phyloP scores from a whole-genome alignment of 1,140 invertebrate species.

The Euura lappo region DNA sequence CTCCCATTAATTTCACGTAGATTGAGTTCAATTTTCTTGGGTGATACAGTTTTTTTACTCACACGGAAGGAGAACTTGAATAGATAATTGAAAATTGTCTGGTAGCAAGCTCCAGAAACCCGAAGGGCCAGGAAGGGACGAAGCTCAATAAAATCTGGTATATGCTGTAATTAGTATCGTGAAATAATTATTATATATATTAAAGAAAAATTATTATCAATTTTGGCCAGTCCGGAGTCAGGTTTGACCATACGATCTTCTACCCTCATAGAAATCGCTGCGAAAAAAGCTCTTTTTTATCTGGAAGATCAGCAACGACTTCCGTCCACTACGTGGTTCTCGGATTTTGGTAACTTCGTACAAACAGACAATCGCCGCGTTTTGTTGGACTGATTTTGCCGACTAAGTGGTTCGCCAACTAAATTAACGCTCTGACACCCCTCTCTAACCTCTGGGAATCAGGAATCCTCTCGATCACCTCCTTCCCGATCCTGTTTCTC shows the following conservation, averaged over 20 bases:
- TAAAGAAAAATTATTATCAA: no score
- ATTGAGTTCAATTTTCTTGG: not conserved
- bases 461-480: not conserved
- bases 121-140: no score
- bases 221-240: no score
- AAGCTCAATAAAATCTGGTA: no score
- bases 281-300: not conserved
- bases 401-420: not conserved
- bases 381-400: not conserved
- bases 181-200: no score
- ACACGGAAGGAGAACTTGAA: not conserved
- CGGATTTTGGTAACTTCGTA: not conserved
- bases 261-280: no score
- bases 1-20: not conserved
- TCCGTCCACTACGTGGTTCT: not conserved
- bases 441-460: not conserved
- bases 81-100: conserved; percentile 3
- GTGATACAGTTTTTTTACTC: not conserved
- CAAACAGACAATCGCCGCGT: not conserved
- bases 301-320: not conserved
- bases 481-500: no score
- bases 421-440: conserved; percentile 1
- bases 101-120: not conserved
- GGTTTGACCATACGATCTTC: no score
- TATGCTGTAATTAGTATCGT: no score